These are phyloP conservation scores for Hippocampus zosterae DNA, from an alignment of 2,113 vertebrate genomes.

Conservation along the genomic window DNA sequence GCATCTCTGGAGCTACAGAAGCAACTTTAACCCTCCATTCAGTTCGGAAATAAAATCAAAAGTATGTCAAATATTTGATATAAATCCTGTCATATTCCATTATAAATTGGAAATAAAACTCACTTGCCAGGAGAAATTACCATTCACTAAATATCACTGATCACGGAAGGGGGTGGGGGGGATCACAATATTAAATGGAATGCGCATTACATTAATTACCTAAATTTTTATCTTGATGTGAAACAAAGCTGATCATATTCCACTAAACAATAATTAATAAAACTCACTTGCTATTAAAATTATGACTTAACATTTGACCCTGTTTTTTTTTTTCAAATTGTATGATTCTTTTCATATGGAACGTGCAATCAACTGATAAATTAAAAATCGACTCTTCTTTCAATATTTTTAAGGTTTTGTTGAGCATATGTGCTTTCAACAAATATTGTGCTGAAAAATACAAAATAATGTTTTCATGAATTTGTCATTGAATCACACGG, in stretches of 20 bases:
- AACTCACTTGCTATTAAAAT: background rate
- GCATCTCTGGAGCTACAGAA: background rate
- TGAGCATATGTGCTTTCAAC: background rate
- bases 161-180: no score
- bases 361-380: background rate
- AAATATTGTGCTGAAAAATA: background rate
- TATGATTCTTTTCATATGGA: background rate
- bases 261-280: background rate
- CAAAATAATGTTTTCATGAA: background rate
- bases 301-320: background rate
- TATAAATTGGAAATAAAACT: background rate
- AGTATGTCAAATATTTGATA: background rate
- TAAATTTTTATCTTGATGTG: background rate
- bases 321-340: background rate
- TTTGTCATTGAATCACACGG: background rate
- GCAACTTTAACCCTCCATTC: background rate
- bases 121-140: background rate
- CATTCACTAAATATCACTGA: no score
- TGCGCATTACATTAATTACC: no score
- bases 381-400: background rate
- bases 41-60: background rate
- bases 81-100: background rate
- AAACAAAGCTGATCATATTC: no score
- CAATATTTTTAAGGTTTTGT: background rate
- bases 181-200: no score